These are phyloP conservation scores for Synergus gifuensis DNA, from an alignment of 2,888 invertebrate genomes.

Conservation along the genomic window DNA sequence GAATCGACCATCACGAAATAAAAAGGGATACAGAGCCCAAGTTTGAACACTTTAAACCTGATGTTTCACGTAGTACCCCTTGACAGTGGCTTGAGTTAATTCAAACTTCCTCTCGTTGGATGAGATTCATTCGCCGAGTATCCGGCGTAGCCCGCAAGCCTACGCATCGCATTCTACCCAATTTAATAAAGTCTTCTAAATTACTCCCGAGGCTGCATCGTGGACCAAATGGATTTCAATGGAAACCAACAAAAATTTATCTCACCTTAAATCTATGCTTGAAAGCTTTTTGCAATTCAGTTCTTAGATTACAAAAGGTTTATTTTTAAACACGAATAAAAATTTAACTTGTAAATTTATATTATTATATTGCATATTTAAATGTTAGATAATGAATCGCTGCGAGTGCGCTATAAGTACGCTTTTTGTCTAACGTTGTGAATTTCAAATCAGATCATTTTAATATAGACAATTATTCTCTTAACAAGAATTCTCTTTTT, in stretches of 20 bases:
- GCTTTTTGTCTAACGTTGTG: too few relatives aligned
- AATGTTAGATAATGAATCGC: too few relatives aligned
- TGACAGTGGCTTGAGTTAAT: slow-evolving; percentile 69
- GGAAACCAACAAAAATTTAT: slow-evolving; percentile 40
- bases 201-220: slow-evolving; percentile 61
- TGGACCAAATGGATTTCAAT: slow-evolving; percentile 53
- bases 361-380: background rate
- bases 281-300: too few relatives aligned
- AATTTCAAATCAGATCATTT: too few relatives aligned
- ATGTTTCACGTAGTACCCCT: slow-evolving; percentile 41
- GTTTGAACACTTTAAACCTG: background rate
- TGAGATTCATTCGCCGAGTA: slow-evolving; percentile 77
- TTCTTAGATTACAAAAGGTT: background rate
- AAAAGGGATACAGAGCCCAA: slow-evolving; percentile 21
- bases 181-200: slow-evolving; percentile 75
- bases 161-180: slow-evolving; percentile 76
- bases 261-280: background rate
- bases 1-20: slow-evolving; percentile 3
- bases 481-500: too few relatives aligned
- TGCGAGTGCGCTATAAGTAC: too few relatives aligned
- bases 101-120: slow-evolving; percentile 76
- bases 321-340: background rate
- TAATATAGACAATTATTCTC: too few relatives aligned
- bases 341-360: background rate
- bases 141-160: slow-evolving; percentile 66